Evolutionary conservation across 2,888 invertebrate species (phyloP).

Genomic region (Sinhomidia bicolor): DNA sequence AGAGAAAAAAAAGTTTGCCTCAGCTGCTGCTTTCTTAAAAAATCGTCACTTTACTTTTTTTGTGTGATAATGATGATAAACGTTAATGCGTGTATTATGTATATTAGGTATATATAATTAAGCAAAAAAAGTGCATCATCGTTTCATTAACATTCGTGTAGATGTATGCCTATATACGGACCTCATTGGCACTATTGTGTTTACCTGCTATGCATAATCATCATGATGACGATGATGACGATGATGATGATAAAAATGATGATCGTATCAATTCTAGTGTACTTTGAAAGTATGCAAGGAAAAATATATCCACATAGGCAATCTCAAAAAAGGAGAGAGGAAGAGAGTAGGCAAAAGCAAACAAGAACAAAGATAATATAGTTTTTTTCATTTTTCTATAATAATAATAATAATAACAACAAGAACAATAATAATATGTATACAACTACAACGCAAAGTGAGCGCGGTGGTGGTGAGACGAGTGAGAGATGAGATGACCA

Average conservation of each 20-base stretch:
- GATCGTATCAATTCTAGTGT: slow-evolving; percentile 16
- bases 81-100: slow-evolving; percentile 24
- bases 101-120: slow-evolving; percentile 26
- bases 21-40: slow-evolving; percentile 9
- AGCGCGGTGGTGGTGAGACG: too few species aligned
- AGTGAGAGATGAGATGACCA: slow-evolving; percentile 59
- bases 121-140: slow-evolving; percentile 36
- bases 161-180: neutral
- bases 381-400: neutral
- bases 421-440: too few species aligned
- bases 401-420: too few species aligned
- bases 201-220: slow-evolving; percentile 6
- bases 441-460: neutral
- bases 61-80: slow-evolving; percentile 21
- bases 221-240: neutral
- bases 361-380: slow-evolving; percentile 17
- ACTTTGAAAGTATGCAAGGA: slow-evolving; percentile 7
- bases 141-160: slow-evolving; percentile 26
- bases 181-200: slow-evolving; percentile 5
- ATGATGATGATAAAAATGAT: neutral
- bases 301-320: neutral
- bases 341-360: slow-evolving; percentile 20
- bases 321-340: neutral
- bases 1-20: slow-evolving; percentile 19
- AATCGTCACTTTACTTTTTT: slow-evolving; percentile 18